Evolutionary conservation across 2,888 invertebrate genomes (phyloP), one percentile per base, ranked within the genome.

Genomic region (Acholoe squamosa): DNA sequence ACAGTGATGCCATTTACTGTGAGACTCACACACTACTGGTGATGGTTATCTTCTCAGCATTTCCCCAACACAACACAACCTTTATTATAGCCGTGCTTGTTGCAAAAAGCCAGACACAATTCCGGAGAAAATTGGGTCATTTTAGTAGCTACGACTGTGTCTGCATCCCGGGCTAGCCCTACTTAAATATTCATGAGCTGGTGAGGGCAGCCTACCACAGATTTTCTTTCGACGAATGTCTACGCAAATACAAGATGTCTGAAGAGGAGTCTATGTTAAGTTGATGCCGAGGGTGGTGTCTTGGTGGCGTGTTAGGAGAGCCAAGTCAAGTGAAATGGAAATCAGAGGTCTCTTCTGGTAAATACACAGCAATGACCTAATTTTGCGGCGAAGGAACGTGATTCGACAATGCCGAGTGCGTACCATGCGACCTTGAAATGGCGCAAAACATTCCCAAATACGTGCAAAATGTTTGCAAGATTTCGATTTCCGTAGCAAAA

Each of bases 401-500:
- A 89, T 89, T 89, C 89, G 89, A 89, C 89, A 61, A 89, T 25
- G 67, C 22, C 22, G 61, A 67, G 67, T 43, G 67, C 67, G 89
- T 56, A 89, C 89, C 61, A 67, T 89, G 89, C 89, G 89, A 89
- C 89, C 89, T 89, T 89, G 89, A 67, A 89, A 67, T 89, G 61
- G 34, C 61, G 61, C 89, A 61, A 89, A 89, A 89, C 67, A 89
- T 67, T 31, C 22, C 16, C 80, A 80, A 80, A 80, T 80, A 80
- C 43, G n/a, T 43, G 33, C 43, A 14, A 16, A 0, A 34, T 80
- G 14, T 19, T 33, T 33, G 33, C 14, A 80, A 43, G 31, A 80
- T 33, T 80, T 19, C 22, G 16, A 16, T n/a, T 1, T 7, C 0
- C 34, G 34, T 43, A 1, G 22, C 7, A 31, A 5, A 80, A 80